Evolutionary conservation across 2,797 vertebrate species (phyloP), one percentile per base, ranked within the genome.

Genomic region (Bovichtus diacanthus): DNA sequence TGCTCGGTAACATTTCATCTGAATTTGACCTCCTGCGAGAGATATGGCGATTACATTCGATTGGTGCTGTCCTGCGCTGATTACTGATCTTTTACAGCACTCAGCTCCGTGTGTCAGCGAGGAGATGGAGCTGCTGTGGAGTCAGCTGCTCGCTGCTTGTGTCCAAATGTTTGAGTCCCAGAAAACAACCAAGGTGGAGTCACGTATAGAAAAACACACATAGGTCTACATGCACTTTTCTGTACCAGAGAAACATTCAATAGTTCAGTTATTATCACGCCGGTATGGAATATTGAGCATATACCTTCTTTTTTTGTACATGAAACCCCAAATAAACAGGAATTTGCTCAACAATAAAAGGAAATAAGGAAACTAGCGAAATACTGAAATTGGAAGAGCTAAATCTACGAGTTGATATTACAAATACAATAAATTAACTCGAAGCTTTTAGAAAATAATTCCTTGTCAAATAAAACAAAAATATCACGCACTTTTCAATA

Each of bases 1-100:
- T 95, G 95, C 95, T 94, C 95, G 91, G 96, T 95, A 96, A 97
- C 96, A 95, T 96, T 96, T 96, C 95, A 96, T 92, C 94, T 89
- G 92, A 89, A 93, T 87, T 92, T 96, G 95, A 96, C 95, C 95
- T 95, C 95, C 88, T 60, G 81, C 59, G 53, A 93, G 96, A 96
- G 94, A 95, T 93, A 97, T 96, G 95, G 94, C 94, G 95, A 95
- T 96, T 94, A 78, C 89, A 94, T 95, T 95, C 92, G 94, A 96
- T 95, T 95, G 92, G 93, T 82, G 92, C 94, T 94, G 96, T 94
- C 94, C 87, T 81, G 83, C 83, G 76, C 88, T 95, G 95, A 97
- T 96, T 95, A 95, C 95, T 91, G 95, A 96, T 96, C 94, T 95
- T 94, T 97, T 95, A 95, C 94, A 46, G 6, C 61, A 2, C 60